Base-by-base conservation (phyloP, 2,113 vertebrate genomes). In the Burhinus bistriatus region DNA sequence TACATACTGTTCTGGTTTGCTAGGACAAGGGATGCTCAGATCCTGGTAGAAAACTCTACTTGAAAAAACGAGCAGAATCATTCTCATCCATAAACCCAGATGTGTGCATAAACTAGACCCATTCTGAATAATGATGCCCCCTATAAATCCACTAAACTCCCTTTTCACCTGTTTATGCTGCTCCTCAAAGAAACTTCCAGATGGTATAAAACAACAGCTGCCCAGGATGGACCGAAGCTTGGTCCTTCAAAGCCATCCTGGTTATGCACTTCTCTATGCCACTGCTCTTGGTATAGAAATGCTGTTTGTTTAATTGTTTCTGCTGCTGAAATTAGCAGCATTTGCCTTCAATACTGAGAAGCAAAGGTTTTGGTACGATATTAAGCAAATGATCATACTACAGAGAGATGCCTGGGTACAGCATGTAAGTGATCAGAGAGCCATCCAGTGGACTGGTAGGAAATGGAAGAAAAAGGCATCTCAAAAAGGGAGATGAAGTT, bases 371-470 rank as follows among this genome's bases (percentile, higher is more conserved):
- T 49, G 17, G 52, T 83, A 21, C 3, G 6, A 51, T 21, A 22
- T n/a, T 38, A 87, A 89, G 80, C 25, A 83, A 77, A 57, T 47
- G 25, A 83, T 80, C 44, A 52, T 27, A 11, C 34, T 45, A 27
- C 29, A 51, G 57, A 87, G 84, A 82, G 75, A 51, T 9, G 89
- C 38, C 69, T 52, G n/a, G 16, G 32, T 59, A 44, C 51, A 66
- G 58, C 29, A 89, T 91, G 72, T 59, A 75, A 97, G 89, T 94
- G 94, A 87, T 87, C 94, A 89, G 87, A 95, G 96, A 97, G 96
- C 96, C 96, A 97, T 96, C 94, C 95, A 96, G 95, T 97, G 96
- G 96, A 94, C 83, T 93, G 71, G 23, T 1, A 87, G 65, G 77
- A 96, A 96, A 97, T 49, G 11, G 71, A 77, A 91, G 21, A 40